Percentiles rank a stretch among this genome's conserved stretches.
Conservation (phyloP, 2,113 vertebrate genomes). For the Sapajus apella region DNA sequence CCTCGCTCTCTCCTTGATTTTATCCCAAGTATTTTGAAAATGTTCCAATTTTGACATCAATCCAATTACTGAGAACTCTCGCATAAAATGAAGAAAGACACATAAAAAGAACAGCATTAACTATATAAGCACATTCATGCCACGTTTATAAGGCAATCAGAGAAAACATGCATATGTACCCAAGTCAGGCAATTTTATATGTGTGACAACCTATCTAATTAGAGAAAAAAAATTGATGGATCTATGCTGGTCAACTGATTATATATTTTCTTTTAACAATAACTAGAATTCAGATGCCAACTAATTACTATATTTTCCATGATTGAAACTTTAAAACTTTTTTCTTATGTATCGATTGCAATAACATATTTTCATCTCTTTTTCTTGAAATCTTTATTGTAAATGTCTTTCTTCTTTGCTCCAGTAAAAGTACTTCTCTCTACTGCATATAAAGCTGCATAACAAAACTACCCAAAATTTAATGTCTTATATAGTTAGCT, state of each 20-base stretch:
- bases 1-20: constrained; percentile 65
- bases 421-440: constrained; percentile 8
- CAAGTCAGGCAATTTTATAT: neutral
- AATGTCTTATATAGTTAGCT: neutral
- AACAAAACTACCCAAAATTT: neutral
- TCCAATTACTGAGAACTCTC: constrained; percentile 64
- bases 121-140: constrained; percentile 34
- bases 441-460: neutral
- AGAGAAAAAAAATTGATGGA: constrained; percentile 7
- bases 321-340: neutral
- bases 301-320: constrained; percentile 10
- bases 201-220: neutral
- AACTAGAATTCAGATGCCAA: constrained; percentile 33
- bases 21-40: constrained; percentile 71
- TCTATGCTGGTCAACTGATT: neutral
- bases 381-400: constrained; percentile 1
- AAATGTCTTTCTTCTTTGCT: neutral
- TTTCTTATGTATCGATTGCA: neutral
- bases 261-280: neutral
- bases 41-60: constrained; percentile 65
- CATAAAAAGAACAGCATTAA: constrained; percentile 59
- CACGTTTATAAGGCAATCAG: constrained; percentile 30
- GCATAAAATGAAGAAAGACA: constrained; percentile 68
- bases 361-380: constrained; percentile 5
- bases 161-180: constrained; percentile 39